Evolutionary conservation across 1,140 invertebrate species (phyloP).

Genomic region (Lordiphosa stackelbergi): DNA sequence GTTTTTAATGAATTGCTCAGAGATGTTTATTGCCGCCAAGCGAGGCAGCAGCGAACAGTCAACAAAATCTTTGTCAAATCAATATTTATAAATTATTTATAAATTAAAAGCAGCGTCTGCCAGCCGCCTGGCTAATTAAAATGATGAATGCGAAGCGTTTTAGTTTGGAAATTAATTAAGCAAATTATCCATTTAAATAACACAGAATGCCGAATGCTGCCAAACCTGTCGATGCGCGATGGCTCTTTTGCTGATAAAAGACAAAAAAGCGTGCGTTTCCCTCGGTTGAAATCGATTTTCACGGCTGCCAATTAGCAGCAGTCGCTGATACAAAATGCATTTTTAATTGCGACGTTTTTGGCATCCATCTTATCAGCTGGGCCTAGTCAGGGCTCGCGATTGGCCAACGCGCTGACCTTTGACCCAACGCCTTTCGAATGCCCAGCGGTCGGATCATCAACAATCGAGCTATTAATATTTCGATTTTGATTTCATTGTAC

Average conservation of each 20-base stretch:
- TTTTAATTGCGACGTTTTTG: constrained; percentile 43
- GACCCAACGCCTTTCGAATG: constrained; percentile 47
- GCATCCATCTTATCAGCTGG: constrained; percentile 19
- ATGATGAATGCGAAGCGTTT: constrained; percentile 67
- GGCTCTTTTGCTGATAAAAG: constrained; percentile 35
- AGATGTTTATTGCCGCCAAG: constrained; percentile 36
- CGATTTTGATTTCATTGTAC: constrained; percentile 33
- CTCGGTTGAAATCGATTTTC: constrained; percentile 33
- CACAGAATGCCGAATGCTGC: constrained; percentile 36
- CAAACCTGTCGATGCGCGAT: constrained; percentile 10
- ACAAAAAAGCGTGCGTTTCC: constrained; percentile 15
- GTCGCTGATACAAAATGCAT: constrained; percentile 35
- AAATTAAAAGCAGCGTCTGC: constrained; percentile 32
- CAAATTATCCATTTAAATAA: constrained; percentile 53
- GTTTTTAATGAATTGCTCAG: constrained; percentile 57
- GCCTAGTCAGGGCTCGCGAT: too few relatives aligned
- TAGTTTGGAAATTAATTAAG: constrained; percentile 53
- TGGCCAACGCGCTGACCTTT: not conserved
- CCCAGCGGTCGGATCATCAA: constrained; percentile 6
- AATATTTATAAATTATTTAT: constrained; percentile 70
- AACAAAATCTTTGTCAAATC: constrained; percentile 45
- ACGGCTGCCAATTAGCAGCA: constrained; percentile 59
- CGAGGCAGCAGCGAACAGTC: constrained; percentile 2
- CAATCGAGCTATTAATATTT: constrained; percentile 17
- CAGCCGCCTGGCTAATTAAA: constrained; percentile 46